These are phyloP conservation scores for Drosophila austrosaltans DNA, from an alignment of 2,888 invertebrate species.

Conservation along the genomic window DNA sequence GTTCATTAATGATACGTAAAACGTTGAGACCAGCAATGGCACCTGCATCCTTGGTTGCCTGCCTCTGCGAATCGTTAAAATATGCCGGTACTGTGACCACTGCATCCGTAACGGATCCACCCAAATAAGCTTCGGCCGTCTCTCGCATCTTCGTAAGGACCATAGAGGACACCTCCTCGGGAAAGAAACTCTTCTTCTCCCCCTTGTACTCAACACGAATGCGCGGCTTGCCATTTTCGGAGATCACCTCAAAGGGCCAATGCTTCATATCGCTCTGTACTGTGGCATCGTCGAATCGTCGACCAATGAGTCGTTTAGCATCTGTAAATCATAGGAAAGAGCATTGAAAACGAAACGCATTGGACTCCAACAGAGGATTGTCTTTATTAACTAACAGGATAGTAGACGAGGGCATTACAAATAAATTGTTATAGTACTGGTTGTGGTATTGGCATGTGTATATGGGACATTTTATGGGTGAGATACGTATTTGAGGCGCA, in stretches of 20 bases:
- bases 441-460: conserved; percentile 29
- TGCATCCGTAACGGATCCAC: conserved; percentile 87
- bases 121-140: conserved; percentile 88
- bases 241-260: conserved; percentile 96
- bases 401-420: conserved; percentile 39
- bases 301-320: conserved; percentile 97
- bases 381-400: conserved; percentile 65
- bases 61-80: conserved; percentile 90
- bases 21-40: conserved; percentile 93
- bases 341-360: conserved; percentile 36
- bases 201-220: conserved; percentile 94
- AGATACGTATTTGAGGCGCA: conserved; percentile 37
- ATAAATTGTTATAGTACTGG: conserved; percentile 19
- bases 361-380: conserved; percentile 32
- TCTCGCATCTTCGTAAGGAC: conserved; percentile 96
- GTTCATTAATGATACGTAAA: conserved; percentile 95
- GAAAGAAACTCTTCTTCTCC: conserved; percentile 94
- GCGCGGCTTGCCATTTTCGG: conserved; percentile 91
- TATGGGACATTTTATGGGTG: conserved; percentile 22
- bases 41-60: conserved; percentile 94
- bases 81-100: conserved; percentile 93
- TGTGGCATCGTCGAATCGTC: conserved; percentile 93
- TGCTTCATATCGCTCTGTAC: conserved; percentile 97
- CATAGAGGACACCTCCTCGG: conserved; percentile 97
- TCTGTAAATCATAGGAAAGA: conserved; percentile 84